These are phyloP conservation scores for Drosophila subpulchrella DNA, from an alignment of 1,140 invertebrate species.

Conservation along the genomic window DNA sequence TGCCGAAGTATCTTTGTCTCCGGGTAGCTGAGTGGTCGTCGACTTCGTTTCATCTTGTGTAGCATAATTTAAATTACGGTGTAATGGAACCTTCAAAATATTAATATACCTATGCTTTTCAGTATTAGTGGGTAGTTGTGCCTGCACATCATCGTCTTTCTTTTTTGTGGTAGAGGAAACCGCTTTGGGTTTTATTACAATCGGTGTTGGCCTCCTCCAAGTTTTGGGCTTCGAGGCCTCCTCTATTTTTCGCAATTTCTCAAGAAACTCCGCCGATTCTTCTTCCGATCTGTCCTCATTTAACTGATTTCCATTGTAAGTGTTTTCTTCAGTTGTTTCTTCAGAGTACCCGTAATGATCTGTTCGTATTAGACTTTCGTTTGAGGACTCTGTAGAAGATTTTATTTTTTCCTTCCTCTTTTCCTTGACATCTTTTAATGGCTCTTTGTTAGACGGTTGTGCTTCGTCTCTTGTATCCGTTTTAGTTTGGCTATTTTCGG, in stretches of 20 bases:
- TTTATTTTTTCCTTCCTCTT: neutral
- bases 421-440: neutral
- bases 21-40: neutral
- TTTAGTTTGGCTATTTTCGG: neutral
- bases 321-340: neutral
- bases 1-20: neutral
- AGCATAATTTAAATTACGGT: neutral
- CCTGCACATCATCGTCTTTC: no score
- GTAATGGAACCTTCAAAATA: slow-evolving; percentile 39
- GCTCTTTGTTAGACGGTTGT: neutral
- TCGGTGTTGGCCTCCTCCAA: neutral
- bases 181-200: neutral
- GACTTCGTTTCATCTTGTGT: neutral
- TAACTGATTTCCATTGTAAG: neutral
- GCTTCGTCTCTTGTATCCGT: no score
- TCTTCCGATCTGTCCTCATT: neutral
- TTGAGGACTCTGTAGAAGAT: neutral
- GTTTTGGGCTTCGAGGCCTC: slow-evolving; percentile 55
- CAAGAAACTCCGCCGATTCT: neutral
- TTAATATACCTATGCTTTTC: slow-evolving; percentile 27
- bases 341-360: neutral
- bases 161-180: neutral
- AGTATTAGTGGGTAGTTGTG: neutral
- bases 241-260: slow-evolving; percentile 22
- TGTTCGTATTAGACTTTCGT: neutral